These are phyloP conservation scores for Artibeus jamaicensis DNA, from an alignment of 2,797 vertebrate species.

Conservation along the genomic window DNA sequence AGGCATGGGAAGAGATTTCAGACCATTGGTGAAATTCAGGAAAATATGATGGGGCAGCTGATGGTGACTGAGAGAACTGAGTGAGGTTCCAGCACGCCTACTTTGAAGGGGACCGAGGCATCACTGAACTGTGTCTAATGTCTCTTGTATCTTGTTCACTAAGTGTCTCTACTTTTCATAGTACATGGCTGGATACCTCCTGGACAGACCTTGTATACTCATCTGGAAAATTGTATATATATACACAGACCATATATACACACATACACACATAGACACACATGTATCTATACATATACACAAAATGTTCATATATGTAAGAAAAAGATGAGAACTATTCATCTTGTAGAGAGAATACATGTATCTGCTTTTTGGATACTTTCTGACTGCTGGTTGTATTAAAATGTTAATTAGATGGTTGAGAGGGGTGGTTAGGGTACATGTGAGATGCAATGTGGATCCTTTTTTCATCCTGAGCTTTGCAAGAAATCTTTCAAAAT, in stretches of 20 bases:
- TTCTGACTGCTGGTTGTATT: neutral
- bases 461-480: neutral
- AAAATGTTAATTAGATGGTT: neutral
- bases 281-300: neutral
- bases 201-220: neutral
- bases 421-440: accelerated
- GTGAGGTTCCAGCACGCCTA: neutral
- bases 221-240: neutral
- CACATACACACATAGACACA: neutral
- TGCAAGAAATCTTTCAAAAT: neutral
- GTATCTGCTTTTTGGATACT: neutral
- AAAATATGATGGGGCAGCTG: neutral
- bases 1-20: neutral
- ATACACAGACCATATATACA: neutral
- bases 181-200: neutral
- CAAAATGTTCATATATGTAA: neutral
- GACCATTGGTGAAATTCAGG: neutral
- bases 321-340: neutral
- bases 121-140: neutral
- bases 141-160: neutral
- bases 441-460: neutral
- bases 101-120: neutral
- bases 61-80: neutral
- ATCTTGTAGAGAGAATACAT: neutral
- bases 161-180: neutral